A percentile compares a stretch with the other conserved stretches of the same genome.
These are phyloP conservation scores for Caenorhabditis plicata DNA, from an alignment of 2,888 invertebrate species.

Conservation along the genomic window DNA sequence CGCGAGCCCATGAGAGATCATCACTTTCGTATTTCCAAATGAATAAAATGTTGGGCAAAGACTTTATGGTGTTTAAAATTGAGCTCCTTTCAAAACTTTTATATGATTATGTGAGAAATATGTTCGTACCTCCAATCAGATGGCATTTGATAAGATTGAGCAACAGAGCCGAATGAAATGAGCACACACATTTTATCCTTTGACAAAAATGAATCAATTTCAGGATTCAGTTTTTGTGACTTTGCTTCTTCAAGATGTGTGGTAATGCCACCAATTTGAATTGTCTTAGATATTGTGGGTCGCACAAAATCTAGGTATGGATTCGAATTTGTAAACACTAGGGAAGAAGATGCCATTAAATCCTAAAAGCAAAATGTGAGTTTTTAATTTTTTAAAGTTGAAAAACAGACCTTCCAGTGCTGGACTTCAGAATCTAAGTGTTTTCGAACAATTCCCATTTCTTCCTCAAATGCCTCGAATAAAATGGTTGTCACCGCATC, in stretches of 20 bases:
- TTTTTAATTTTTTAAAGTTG: no score
- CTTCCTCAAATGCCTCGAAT: constrained; percentile 15
- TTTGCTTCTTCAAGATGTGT: constrained; percentile 13
- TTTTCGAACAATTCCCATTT: constrained; percentile 2
- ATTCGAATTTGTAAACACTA: constrained; percentile 20
- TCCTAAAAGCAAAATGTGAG: no score
- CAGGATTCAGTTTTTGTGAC: constrained; percentile 2
- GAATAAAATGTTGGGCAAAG: constrained; percentile 16
- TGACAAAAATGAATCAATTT: constrained; percentile 5
- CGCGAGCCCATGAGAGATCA: constrained; percentile 7
- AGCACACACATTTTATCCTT: constrained; percentile 6
- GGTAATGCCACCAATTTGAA: constrained; percentile 26
- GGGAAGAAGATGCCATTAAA: constrained; percentile 13
- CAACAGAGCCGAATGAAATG: constrained; percentile 11
- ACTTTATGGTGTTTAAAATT: constrained; percentile 1
- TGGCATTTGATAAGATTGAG: constrained; percentile 9
- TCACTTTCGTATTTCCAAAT: constrained; percentile 32
- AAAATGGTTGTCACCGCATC: not conserved
- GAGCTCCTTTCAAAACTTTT: no score
- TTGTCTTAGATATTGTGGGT: constrained; percentile 16
- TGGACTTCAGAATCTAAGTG: constrained; percentile 7
- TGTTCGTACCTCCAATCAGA: not conserved
- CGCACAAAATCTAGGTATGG: constrained; percentile 36
- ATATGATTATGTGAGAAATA: no score
- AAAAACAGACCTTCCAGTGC: constrained; percentile 17